A percentile compares a stretch with the other conserved stretches of the same genome.
phyloP scores from a whole-genome alignment of 92 coral and sea anemone species.

The Epizoanthus ramosus region DNA sequence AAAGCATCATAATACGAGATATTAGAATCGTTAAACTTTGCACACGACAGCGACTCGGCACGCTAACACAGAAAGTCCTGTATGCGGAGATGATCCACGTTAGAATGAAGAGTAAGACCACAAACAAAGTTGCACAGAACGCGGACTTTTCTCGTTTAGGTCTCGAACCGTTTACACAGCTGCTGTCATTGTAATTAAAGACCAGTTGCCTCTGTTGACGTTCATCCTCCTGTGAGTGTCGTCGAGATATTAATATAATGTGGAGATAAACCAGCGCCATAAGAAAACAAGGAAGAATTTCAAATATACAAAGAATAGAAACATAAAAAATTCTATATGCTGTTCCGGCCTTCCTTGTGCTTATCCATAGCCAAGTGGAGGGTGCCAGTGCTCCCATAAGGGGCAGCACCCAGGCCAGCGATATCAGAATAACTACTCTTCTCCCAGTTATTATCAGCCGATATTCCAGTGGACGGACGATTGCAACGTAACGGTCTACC shows the following conservation, averaged over 20 bases:
- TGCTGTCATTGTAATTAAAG: slow-evolving; percentile 1
- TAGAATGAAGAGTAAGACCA: not conserved
- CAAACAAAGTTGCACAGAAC: not conserved
- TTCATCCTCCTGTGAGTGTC: not conserved
- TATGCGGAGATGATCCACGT: slow-evolving; percentile 1
- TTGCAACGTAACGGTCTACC: not conserved
- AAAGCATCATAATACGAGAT: not conserved
- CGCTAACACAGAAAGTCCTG: not conserved
- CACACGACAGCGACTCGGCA: not conserved
- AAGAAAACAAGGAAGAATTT: not conserved
- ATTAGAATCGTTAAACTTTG: not conserved
- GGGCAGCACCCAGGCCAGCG: not conserved
- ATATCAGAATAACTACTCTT: slow-evolving; percentile 11
- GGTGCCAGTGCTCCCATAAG: not conserved
- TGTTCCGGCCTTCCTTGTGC: not conserved
- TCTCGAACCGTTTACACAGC: not conserved
- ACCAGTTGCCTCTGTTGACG: slow-evolving; percentile 2
- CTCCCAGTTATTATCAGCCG: not conserved
- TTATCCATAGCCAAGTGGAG: not conserved
- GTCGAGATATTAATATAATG: not conserved
- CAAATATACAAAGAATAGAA: not conserved
- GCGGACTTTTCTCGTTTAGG: not conserved
- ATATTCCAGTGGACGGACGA: not conserved
- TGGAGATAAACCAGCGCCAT: slow-evolving; percentile 5
- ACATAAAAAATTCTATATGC: not conserved